A percentile compares a stretch with the other conserved stretches of the same genome.
These are phyloP conservation scores for Heliconius eleuchia DNA, from an alignment of 1,140 invertebrate species.

Conservation along the genomic window DNA sequence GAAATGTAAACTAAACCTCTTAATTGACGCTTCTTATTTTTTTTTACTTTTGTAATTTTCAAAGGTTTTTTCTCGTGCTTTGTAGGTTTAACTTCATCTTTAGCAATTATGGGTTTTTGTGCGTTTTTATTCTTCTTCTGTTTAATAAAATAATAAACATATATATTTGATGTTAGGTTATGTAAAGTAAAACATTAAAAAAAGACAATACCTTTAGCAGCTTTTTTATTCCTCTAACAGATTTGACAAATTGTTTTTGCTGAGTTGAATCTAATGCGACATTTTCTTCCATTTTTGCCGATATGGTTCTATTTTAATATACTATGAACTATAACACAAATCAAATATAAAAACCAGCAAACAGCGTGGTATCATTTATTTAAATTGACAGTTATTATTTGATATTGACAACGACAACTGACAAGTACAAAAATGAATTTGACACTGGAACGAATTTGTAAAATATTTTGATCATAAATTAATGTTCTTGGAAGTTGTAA, in stretches of 20 bases:
- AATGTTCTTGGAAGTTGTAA: no score
- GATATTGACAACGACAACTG: constrained; percentile 8
- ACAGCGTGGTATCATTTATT: neutral
- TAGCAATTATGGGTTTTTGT: neutral
- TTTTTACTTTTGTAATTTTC: constrained; percentile 33
- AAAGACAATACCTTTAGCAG: constrained; percentile 58
- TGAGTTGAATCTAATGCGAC: constrained; percentile 73
- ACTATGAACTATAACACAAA: neutral
- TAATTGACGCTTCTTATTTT: constrained; percentile 45
- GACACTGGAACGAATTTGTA: no score
- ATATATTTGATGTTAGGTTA: constrained; percentile 17
- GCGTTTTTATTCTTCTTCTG: constrained; percentile 40
- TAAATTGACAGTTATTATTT: neutral
- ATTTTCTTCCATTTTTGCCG: constrained; percentile 70
- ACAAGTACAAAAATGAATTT: neutral
- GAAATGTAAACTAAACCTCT: constrained; percentile 90
- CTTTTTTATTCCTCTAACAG: constrained; percentile 75
- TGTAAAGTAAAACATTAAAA: constrained; percentile 3
- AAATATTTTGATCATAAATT: no score
- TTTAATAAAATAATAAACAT: constrained; percentile 30
- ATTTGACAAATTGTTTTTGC: constrained; percentile 73
- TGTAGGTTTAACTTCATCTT: constrained; percentile 24
- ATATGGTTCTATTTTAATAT: constrained; percentile 8
- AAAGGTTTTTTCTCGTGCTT: constrained; percentile 37
- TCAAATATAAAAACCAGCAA: neutral